Conservation (phyloP, 2,113 vertebrate genomes). For the Chaetorhynchus papuensis region DNA sequence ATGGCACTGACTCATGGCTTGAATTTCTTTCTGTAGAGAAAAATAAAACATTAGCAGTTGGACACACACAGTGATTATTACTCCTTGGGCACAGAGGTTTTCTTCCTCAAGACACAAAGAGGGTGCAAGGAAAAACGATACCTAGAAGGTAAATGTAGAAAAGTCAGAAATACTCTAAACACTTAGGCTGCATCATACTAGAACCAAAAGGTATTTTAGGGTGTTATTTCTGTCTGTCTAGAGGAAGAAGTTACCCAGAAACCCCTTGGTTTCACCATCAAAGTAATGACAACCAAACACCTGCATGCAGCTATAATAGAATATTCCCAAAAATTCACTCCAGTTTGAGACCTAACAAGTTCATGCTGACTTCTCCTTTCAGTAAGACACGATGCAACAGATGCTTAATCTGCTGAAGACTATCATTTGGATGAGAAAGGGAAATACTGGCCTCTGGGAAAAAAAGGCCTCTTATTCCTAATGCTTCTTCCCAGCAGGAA, state of each 20-base stretch:
- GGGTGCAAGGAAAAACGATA: neutral
- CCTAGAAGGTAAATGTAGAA: neutral
- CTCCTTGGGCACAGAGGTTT: neutral
- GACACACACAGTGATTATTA: neutral
- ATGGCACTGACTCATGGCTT: constrained; percentile 98
- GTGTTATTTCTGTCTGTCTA: neutral
- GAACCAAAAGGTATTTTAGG: neutral
- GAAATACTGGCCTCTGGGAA: neutral
- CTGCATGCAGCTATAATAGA: neutral
- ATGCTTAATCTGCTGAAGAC: neutral
- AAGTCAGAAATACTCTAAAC: neutral
- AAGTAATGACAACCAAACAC: neutral
- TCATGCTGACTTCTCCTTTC: neutral
- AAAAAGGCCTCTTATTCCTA: neutral
- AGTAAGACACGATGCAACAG: neutral
- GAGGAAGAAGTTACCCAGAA: neutral
- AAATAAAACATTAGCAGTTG: constrained; percentile 15
- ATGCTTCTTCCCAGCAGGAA: neutral
- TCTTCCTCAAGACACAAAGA: neutral
- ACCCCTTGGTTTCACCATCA: neutral
- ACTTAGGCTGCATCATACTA: neutral
- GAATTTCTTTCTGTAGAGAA: constrained; percentile 91
- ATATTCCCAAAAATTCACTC: neutral
- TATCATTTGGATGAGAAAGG: neutral
- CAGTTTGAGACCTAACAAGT: neutral